Percentiles rank a stretch among this genome's conserved stretches.
Conservation (phyloP, 2,113 vertebrate genomes). For the Trichomycterus rosablanca region DNA sequence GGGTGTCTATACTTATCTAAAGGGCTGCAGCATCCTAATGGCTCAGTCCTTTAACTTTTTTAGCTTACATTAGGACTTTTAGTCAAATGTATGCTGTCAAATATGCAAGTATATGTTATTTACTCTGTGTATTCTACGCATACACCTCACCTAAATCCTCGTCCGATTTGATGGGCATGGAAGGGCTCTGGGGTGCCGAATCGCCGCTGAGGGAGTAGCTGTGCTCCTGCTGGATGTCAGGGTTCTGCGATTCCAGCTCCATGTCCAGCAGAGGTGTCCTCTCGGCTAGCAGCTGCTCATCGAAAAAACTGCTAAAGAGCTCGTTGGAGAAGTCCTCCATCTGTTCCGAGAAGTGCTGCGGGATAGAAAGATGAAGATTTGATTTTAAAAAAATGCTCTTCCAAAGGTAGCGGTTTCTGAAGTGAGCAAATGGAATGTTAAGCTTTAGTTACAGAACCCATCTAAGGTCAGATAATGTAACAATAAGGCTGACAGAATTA, state of each 20-base stretch:
- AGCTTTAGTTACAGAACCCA: too few species aligned
- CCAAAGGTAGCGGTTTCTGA: too few species aligned
- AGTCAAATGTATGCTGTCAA: too few species aligned
- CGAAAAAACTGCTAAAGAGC: slow-evolving; percentile 96
- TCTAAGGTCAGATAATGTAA: too few species aligned
- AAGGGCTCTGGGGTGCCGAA: slow-evolving; percentile 95
- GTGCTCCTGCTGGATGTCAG: slow-evolving; percentile 95
- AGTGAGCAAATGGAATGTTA: too few species aligned
- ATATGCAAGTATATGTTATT: too few species aligned
- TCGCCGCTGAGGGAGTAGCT: slow-evolving; percentile 97
- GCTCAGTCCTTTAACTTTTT: too few species aligned
- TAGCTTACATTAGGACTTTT: too few species aligned
- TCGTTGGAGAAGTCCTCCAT: slow-evolving; percentile 98
- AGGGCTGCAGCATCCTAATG: too few species aligned
- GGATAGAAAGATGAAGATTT: neutral
- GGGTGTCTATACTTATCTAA: too few species aligned
- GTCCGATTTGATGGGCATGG: slow-evolving; percentile 89
- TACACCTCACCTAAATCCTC: slow-evolving; percentile 75
- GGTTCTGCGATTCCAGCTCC: slow-evolving; percentile 85
- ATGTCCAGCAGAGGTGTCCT: slow-evolving; percentile 87
- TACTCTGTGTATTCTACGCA: too few species aligned
- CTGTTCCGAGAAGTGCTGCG: slow-evolving; percentile 90
- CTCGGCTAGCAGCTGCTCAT: slow-evolving; percentile 89
- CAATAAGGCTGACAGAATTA: too few species aligned
- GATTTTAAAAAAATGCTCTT: neutral